Percentiles rank a stretch among this genome's conserved stretches.
Evolutionary conservation across 2,888 invertebrate genomes (phyloP).

Genomic region (Tiliacea citrago): DNA sequence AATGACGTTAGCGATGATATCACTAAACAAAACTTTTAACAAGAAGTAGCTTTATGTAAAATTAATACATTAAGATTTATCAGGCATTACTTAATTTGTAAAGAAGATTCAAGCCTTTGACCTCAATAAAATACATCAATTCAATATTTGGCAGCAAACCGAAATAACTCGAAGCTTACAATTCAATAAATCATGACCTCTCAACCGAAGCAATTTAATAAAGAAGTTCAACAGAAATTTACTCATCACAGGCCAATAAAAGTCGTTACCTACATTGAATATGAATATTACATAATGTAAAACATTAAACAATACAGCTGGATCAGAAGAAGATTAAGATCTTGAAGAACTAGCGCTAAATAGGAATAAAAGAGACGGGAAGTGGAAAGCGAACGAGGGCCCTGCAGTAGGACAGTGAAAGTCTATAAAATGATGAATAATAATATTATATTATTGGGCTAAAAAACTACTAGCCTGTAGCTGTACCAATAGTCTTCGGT

Average conservation of each 20-base stretch:
- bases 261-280: slow-evolving; percentile 2
- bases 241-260: slow-evolving; percentile 12
- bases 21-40: slow-evolving; percentile 15
- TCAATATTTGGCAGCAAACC: slow-evolving; percentile 35
- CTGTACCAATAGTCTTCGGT: too few species aligned
- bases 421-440: background rate
- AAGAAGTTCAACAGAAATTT: slow-evolving; percentile 14
- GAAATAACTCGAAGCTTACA: slow-evolving; percentile 27
- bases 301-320: too few species aligned
- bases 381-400: background rate
- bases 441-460: background rate
- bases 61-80: slow-evolving; percentile 11
- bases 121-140: slow-evolving; percentile 28
- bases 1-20: slow-evolving; percentile 42
- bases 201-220: slow-evolving; percentile 12
- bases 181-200: slow-evolving; percentile 28
- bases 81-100: background rate
- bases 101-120: slow-evolving; percentile 5
- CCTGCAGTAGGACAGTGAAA: background rate
- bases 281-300: background rate
- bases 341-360: background rate
- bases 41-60: background rate
- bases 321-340: too few species aligned
- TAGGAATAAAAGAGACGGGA: background rate
- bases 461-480: too few species aligned